A percentile compares a stretch with the other conserved stretches of the same genome.
phyloP scores from a whole-genome alignment of 2,113 vertebrate species.

The Malurus cyaneus region DNA sequence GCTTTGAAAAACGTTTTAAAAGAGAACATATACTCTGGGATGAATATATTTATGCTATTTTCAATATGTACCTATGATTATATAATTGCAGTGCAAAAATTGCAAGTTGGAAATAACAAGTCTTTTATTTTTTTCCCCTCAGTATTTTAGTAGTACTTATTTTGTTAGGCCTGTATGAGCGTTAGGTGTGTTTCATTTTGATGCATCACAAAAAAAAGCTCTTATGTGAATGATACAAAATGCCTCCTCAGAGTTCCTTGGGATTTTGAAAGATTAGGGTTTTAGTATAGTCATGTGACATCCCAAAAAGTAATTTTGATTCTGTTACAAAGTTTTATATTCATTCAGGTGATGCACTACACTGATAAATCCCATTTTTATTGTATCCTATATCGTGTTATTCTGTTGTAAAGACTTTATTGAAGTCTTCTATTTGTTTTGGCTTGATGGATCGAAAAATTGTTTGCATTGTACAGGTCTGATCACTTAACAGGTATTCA shows the following conservation, averaged over 20 bases:
- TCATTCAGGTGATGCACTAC: not conserved
- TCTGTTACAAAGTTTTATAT: not conserved
- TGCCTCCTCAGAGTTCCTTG: not conserved
- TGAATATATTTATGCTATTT: not conserved
- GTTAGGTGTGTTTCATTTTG: not conserved
- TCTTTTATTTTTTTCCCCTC: not conserved
- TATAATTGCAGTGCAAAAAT: not conserved
- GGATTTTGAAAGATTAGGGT: not conserved
- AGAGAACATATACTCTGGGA: not conserved
- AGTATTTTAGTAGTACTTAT: not conserved
- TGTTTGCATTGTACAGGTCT: constrained; percentile 40
- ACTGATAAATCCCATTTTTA: constrained; percentile 4
- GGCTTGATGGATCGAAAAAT: constrained; percentile 53
- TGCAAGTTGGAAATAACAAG: not conserved
- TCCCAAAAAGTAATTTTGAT: not conserved
- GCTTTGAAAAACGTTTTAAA: not conserved
- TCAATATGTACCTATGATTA: not conserved
- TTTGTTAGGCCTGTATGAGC: not conserved
- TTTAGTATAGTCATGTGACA: not conserved
- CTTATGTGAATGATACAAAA: not conserved
- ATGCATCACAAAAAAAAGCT: not conserved
- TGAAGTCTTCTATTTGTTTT: constrained; percentile 48
- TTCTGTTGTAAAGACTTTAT: not conserved
- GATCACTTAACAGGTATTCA: constrained; percentile 61
- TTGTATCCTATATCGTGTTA: not conserved